Conservation (phyloP, 2,888 invertebrate genomes). For the Vesta saturnalis region DNA sequence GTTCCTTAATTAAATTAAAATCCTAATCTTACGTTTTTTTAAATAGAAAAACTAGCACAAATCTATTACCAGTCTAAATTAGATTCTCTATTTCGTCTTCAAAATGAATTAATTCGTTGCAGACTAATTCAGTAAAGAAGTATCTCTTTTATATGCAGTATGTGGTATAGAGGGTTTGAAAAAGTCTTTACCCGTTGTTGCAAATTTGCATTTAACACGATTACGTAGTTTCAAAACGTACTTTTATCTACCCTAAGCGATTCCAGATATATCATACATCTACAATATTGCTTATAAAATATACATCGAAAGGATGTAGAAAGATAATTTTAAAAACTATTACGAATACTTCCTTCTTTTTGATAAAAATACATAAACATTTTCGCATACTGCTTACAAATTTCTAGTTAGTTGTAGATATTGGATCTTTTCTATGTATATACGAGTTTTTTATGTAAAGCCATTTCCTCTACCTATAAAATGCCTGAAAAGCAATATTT, state of each 20-base stretch:
- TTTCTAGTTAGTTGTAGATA: conserved; percentile 8
- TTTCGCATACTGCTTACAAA: conserved; percentile 3
- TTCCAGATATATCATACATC: background rate
- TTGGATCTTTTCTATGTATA: conserved; percentile 5
- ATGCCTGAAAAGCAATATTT: conserved; percentile 9
- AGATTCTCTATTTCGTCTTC: too few species aligned
- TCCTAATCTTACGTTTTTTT: too few species aligned
- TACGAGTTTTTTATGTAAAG: background rate
- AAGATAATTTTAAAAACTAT: conserved; percentile 1
- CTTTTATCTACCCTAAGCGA: background rate
- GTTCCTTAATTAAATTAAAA: too few species aligned
- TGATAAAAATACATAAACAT: background rate
- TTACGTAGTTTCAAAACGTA: background rate
- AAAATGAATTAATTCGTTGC: too few species aligned
- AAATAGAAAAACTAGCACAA: too few species aligned
- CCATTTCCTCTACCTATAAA: conserved; percentile 1
- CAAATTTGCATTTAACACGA: background rate
- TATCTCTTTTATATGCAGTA: too few species aligned
- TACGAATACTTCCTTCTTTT: background rate
- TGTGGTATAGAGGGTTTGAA: background rate
- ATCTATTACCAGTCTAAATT: too few species aligned
- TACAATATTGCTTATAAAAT: conserved; percentile 1
- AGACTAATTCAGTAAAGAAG: too few species aligned
- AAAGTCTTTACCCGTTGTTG: background rate
- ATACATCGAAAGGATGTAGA: background rate